These are phyloP conservation scores for Keiferia lycopersicella DNA, from an alignment of 2,888 invertebrate species.

Conservation along the genomic window DNA sequence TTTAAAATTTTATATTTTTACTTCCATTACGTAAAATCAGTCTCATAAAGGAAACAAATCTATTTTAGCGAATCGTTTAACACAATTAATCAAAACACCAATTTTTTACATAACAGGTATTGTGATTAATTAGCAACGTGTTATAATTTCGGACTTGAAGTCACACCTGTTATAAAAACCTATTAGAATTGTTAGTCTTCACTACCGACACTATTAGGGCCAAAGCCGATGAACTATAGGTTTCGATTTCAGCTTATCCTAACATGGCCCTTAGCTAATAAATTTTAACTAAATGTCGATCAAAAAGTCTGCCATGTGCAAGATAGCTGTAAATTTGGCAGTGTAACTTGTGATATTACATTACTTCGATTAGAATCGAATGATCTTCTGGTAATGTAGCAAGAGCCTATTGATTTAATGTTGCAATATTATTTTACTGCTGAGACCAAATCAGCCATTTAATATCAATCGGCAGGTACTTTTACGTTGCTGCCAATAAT, in stretches of 20 bases:
- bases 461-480: neutral
- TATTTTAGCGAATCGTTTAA: constrained; percentile 36
- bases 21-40: constrained; percentile 76
- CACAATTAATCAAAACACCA: constrained; percentile 19
- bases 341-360: constrained; percentile 13
- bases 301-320: constrained; percentile 28
- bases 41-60: constrained; percentile 70
- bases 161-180: constrained; percentile 19
- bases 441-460: no score
- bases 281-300: constrained; percentile 66
- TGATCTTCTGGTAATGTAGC: constrained; percentile 14
- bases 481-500: neutral
- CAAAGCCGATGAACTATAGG: constrained; percentile 50
- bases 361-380: neutral
- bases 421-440: neutral
- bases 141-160: constrained; percentile 16
- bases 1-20: constrained; percentile 35
- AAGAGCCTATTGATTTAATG: neutral
- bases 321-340: constrained; percentile 14
- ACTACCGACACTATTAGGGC: constrained; percentile 51
- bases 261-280: constrained; percentile 61
- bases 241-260: constrained; percentile 56
- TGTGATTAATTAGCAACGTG: neutral
- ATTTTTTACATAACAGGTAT: neutral
- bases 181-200: constrained; percentile 35